phyloP scores from a whole-genome alignment of 2,888 invertebrate genomes.

The Sympetrum striolatum region DNA sequence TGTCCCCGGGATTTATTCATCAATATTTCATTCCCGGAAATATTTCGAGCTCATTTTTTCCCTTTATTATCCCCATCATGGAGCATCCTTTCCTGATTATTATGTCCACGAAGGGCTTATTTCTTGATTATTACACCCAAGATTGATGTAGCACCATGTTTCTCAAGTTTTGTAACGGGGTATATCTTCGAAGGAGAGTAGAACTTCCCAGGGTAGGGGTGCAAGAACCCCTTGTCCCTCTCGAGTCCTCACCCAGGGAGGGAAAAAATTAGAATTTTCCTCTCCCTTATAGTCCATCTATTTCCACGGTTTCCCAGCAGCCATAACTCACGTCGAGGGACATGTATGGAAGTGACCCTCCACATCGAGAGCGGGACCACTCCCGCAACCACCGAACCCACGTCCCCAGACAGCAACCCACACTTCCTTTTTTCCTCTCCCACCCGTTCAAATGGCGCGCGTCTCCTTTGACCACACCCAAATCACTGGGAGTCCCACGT shows the following conservation, averaged over 20 bases:
- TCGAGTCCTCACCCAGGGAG: background rate
- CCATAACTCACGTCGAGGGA: constrained; percentile 12
- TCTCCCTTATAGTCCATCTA: background rate
- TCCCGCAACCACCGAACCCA: background rate
- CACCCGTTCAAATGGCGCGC: background rate
- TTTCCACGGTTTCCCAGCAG: background rate
- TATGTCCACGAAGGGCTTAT: too few species aligned
- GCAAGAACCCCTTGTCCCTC: too few species aligned
- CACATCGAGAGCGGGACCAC: background rate
- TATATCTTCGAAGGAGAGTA: too few species aligned
- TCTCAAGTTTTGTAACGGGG: too few species aligned
- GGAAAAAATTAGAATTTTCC: background rate
- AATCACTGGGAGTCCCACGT: background rate
- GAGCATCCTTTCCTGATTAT: too few species aligned
- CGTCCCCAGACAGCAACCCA: constrained; percentile 3
- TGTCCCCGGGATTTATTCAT: too few species aligned
- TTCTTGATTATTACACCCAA: too few species aligned
- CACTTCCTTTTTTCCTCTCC: background rate
- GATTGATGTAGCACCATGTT: too few species aligned
- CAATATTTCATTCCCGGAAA: too few species aligned
- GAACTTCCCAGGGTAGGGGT: too few species aligned
- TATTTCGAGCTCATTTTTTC: too few species aligned
- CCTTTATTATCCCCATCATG: too few species aligned
- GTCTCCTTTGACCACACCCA: background rate
- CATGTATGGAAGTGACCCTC: constrained; percentile 18